A percentile compares a stretch with the other conserved stretches of the same genome.
phyloP scores from a whole-genome alignment of 2,113 vertebrate species.

The Clarias batrachus region DNA sequence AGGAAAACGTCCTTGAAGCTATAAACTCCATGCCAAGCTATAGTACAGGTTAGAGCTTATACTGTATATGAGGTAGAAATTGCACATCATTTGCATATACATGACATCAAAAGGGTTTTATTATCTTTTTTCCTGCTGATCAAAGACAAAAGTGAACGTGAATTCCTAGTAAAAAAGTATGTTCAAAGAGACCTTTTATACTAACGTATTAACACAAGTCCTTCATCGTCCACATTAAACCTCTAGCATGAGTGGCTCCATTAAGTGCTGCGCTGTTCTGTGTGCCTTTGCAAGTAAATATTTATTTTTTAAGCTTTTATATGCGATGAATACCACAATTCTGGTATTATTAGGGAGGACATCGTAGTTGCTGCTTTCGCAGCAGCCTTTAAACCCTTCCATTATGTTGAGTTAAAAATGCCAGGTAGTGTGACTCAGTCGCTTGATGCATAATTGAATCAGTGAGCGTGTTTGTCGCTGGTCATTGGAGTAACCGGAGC shows the following conservation, averaged over 20 bases:
- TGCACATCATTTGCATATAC: not conserved
- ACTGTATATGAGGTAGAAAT: not conserved
- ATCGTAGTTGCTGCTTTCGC: not conserved
- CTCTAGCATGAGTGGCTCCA: not conserved
- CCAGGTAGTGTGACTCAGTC: conserved; percentile 21
- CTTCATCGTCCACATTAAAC: not conserved
- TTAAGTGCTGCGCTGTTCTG: not conserved
- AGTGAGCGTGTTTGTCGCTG: conserved; percentile 5
- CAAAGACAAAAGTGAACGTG: not conserved
- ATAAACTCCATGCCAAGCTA: not conserved
- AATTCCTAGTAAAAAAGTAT: not conserved
- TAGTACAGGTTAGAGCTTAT: not conserved
- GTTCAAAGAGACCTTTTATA: not conserved
- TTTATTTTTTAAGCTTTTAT: conserved; percentile 24
- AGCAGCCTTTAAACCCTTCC: not conserved
- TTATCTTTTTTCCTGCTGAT: not conserved
- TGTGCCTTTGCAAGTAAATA: not conserved
- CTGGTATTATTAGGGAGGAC: not conserved
- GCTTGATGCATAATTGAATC: conserved; percentile 22
- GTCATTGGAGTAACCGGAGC: conserved; percentile 37
- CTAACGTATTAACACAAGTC: conserved; percentile 11
- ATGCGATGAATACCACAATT: not conserved
- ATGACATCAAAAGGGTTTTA: not conserved
- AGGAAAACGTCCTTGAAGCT: not conserved
- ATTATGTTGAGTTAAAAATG: conserved; percentile 29